Evolutionary conservation across 2,888 invertebrate species (phyloP), one percentile per base, ranked within the genome.

Genomic region (Amphipyra berbera): DNA sequence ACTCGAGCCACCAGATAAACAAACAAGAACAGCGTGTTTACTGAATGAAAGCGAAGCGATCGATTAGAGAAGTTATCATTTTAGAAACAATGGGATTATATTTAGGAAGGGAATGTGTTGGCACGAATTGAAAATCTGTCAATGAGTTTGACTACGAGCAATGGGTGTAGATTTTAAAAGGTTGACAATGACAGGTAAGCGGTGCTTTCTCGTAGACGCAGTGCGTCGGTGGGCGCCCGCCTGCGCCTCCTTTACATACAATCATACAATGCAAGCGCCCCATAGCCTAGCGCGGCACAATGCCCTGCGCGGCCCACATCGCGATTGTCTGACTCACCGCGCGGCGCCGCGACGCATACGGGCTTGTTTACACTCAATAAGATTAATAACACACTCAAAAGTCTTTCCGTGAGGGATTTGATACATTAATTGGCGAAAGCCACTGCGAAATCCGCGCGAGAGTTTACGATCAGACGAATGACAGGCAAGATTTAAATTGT

Each of bases 231-330:
- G 89, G 87, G 89, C 88, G 90, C 83, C 88, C 90, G 91, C 90
- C 90, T 87, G 87, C 88, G 88, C 90, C 93, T 93, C 82, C 90
- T 95, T 95, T 92, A 87, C 94, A 94, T 94, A 95, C 94, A 94
- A 94, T 94, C 88, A 83, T 81, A 87, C 85, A 87, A 85, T 88
- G 84, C 87, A 84, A 78, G 88, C 82, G 82, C 83, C 81, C 76
- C 79, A 75, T 75, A 77, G 79, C 79, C 79, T 82, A 81, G 82
- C 81, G 64, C 80, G 76, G 77, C 84, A 86, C 85, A 87, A 86
- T 84, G 81, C 84, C 82, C 81, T 78, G 78, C 74, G 78, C 92
- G 88, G 84, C 94, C 94, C 92, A 93, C 94, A 91, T 93, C 88
- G 90, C 90, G 81, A 90, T 87, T 88, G 89, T 88, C 84, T 94